These are phyloP conservation scores for Muricea muricata DNA, from an alignment of 92 coral and sea anemone genomes.

Conservation along the genomic window DNA sequence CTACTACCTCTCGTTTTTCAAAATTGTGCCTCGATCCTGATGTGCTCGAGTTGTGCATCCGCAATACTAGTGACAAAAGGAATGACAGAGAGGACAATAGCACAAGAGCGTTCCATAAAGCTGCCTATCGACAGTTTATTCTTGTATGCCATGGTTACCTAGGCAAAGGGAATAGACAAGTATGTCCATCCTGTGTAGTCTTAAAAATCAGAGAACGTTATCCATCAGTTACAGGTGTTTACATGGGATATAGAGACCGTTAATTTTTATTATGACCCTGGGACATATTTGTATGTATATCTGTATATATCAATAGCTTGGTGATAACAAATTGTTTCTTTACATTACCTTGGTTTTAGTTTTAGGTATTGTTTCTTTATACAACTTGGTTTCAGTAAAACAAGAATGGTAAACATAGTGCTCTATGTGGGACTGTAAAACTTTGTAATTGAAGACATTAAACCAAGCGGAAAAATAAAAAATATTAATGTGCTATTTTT, in stretches of 20 bases:
- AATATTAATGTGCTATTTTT: too few relatives aligned
- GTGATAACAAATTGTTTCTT: too few relatives aligned
- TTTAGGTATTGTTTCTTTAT: too few relatives aligned
- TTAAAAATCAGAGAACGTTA: constrained; percentile 15
- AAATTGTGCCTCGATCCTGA: constrained; percentile 69
- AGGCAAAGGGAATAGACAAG: constrained; percentile 60
- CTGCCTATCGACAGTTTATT: constrained; percentile 44
- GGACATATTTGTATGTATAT: too few relatives aligned
- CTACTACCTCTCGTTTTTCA: constrained; percentile 30
- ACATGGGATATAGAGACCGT: constrained; percentile 12
- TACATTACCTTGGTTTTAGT: too few relatives aligned
- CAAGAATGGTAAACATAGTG: too few relatives aligned
- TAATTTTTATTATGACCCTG: background rate
- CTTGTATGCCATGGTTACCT: constrained; percentile 45
- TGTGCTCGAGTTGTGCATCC: constrained; percentile 48
- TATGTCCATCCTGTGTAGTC: constrained; percentile 62
- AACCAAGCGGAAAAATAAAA: too few relatives aligned
- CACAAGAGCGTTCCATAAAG: constrained; percentile 19
- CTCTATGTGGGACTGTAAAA: too few relatives aligned
- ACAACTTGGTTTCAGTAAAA: too few relatives aligned
- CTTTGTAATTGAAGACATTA: too few relatives aligned
- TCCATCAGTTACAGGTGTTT: constrained; percentile 44
- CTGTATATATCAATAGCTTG: too few relatives aligned
- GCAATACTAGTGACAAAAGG: constrained; percentile 41
- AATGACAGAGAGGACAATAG: constrained; percentile 61